Conservation (phyloP, 2,888 invertebrate genomes). For the Andrena hattorfiana region DNA sequence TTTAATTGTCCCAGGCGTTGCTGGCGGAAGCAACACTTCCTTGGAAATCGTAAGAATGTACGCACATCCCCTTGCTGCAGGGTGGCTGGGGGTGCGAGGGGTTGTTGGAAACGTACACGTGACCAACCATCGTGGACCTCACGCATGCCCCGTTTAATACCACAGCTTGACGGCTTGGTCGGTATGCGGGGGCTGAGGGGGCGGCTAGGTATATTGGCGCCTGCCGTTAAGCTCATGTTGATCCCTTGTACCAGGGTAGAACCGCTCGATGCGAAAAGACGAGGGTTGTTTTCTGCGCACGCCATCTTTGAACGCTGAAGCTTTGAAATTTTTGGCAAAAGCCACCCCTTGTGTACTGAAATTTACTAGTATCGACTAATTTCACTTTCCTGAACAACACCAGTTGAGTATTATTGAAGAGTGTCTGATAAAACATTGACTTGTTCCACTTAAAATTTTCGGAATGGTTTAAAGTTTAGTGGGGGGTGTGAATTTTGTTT, state of each 20-base stretch:
- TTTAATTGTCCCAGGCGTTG: slow-evolving; percentile 39
- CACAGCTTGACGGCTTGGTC: slow-evolving; percentile 77
- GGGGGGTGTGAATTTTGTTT: no score
- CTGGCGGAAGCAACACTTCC: slow-evolving; percentile 48
- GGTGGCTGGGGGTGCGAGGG: slow-evolving; percentile 19
- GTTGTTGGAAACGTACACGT: slow-evolving; percentile 67
- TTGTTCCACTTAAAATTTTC: no score
- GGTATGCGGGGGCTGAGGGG: slow-evolving; percentile 70
- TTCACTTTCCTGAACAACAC: no score
- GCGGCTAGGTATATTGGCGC: slow-evolving; percentile 80
- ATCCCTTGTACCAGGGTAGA: slow-evolving; percentile 76
- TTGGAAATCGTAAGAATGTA: slow-evolving; percentile 66
- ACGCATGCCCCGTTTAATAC: slow-evolving; percentile 79
- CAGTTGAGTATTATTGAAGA: no score
- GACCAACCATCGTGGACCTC: slow-evolving; percentile 72
- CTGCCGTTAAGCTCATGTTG: slow-evolving; percentile 80
- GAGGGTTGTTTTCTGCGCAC: slow-evolving; percentile 27
- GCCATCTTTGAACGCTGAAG: slow-evolving; percentile 53
- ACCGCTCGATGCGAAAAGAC: slow-evolving; percentile 70
- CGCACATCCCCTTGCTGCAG: slow-evolving; percentile 32
- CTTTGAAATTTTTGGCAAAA: background rate
- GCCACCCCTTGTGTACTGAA: background rate
- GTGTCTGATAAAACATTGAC: no score
- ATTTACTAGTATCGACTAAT: background rate
- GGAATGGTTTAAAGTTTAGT: no score